These are phyloP conservation scores for Chalcis sispes DNA, from an alignment of 2,888 invertebrate species.

Conservation along the genomic window DNA sequence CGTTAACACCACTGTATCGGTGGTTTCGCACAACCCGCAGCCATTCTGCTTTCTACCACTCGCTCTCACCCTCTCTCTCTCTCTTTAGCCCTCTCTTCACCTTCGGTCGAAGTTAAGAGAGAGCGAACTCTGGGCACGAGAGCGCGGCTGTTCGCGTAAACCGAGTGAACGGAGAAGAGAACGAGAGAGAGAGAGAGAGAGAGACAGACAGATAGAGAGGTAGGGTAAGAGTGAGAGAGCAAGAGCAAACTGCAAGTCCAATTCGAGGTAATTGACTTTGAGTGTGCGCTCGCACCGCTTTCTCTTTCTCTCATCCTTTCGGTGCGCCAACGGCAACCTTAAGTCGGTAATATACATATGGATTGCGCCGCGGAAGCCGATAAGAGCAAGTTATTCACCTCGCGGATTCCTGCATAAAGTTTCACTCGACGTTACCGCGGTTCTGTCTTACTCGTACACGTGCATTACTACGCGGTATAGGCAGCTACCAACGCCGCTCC, in stretches of 20 bases:
- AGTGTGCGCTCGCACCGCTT: too few relatives aligned
- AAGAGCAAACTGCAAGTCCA: conserved; percentile 61
- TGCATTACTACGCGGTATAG: not conserved
- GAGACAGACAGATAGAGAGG: conserved; percentile 1
- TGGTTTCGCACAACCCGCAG: conserved; percentile 52
- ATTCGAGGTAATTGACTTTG: conserved; percentile 65
- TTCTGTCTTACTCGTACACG: not conserved
- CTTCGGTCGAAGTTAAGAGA: conserved; percentile 22
- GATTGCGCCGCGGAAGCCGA: conserved; percentile 52
- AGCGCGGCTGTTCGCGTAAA: too few relatives aligned
- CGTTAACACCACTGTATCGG: conserved; percentile 57
- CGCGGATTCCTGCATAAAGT: conserved; percentile 57
- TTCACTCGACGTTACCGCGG: conserved; percentile 29
- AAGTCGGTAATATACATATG: conserved; percentile 61
- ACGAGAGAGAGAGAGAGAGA: too few relatives aligned
- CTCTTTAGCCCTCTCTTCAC: not conserved
- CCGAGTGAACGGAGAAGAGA: conserved; percentile 16
- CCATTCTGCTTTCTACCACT: conserved; percentile 20
- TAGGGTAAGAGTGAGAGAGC: not conserved
- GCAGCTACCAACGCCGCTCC: not conserved
- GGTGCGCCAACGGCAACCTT: conserved; percentile 26
- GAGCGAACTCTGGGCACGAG: conserved; percentile 21
- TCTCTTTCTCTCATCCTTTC: not conserved
- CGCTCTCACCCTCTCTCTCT: not conserved
- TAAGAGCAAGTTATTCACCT: conserved; percentile 61